A percentile compares a stretch with the other conserved stretches of the same genome.
phyloP scores from a whole-genome alignment of 2,888 invertebrate species.

The Drosophila phalerata region DNA sequence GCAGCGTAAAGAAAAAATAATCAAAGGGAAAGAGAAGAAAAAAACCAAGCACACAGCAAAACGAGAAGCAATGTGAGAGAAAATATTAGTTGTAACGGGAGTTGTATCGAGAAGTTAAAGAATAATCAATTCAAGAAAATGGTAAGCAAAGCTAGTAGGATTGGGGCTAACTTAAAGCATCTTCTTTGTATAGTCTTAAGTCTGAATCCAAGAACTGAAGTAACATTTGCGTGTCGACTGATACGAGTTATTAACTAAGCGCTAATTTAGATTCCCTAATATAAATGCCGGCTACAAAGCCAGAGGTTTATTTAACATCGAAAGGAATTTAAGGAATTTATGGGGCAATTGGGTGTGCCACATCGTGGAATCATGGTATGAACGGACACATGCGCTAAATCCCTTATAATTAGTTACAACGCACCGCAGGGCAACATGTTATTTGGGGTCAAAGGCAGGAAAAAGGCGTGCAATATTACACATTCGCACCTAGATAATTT shows the following conservation, averaged over 20 bases:
- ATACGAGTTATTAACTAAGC: constrained; percentile 9
- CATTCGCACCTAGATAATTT: constrained; percentile 56
- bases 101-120: too few species aligned
- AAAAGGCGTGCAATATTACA: constrained; percentile 43
- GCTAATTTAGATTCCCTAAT: constrained; percentile 28
- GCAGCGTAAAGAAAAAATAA: not conserved
- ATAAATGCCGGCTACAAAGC: constrained; percentile 17
- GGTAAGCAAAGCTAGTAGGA: too few species aligned
- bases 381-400: constrained; percentile 24
- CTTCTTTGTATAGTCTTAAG: too few species aligned
- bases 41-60: too few species aligned
- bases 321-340: constrained; percentile 15
- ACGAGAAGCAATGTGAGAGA: too few species aligned
- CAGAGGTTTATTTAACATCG: constrained; percentile 20
- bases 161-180: too few species aligned
- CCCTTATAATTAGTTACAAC: constrained; percentile 68
- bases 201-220: not conserved
- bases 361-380: not conserved
- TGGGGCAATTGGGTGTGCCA: constrained; percentile 30
- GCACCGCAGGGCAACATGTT: constrained; percentile 25
- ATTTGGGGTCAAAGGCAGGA: constrained; percentile 1
- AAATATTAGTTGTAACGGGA: too few species aligned
- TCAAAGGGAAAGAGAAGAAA: not conserved
- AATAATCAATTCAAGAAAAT: too few species aligned
- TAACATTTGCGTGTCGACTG: constrained; percentile 9